Base-by-base conservation (phyloP, 2,797 vertebrate species). In the Prunella strophiata region DNA sequence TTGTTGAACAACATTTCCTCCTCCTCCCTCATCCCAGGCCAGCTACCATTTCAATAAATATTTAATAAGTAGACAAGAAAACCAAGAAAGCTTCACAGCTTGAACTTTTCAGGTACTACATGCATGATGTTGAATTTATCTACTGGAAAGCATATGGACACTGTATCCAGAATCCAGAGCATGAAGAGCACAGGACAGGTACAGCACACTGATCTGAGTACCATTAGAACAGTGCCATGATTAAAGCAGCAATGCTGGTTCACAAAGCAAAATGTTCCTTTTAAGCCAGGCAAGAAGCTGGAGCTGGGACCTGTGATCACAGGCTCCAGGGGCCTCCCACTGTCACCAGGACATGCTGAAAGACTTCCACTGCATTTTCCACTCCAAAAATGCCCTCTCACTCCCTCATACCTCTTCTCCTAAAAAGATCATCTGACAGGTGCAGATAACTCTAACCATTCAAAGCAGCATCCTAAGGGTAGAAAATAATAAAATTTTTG, bases 111-210 rank as follows among this genome's bases (percentile, higher is more conserved):
- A 57, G 76, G 59, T 72, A n/a, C 19, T 50, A 48, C 38, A 30
- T 0, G 1, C 13, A n/a, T 1, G 11, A 32, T 26, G 71, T 16
- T 65, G 70, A 45, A 34, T 55, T 65, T 10, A 38, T 27, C 45
- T 57, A 13, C 12, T 1, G 0, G 38, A 21, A 86, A 65, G 25
- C 34, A 29, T 0, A 27, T 0, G 13, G 47, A 62, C 63, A 40
- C 15, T 7, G 51, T 4, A 42, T 8, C 29, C 59, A 78, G 71
- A 11, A 45, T 7, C 9, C 51, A 83, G 80, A 72, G 38, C 43
- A n/a, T 2, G 26, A 34, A 21, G 14, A 67, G 34, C 52, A 84
- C 71, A 51, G 23, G 16, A 29, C 38, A 77, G 57, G 47, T 8
- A 57, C 23, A 66, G 50, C 45, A 61, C 50, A 13, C 5, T 4